Evolutionary conservation across 2,797 vertebrate genomes (phyloP), one percentile per base, ranked within the genome.

Genomic region (Pristis pectinata): DNA sequence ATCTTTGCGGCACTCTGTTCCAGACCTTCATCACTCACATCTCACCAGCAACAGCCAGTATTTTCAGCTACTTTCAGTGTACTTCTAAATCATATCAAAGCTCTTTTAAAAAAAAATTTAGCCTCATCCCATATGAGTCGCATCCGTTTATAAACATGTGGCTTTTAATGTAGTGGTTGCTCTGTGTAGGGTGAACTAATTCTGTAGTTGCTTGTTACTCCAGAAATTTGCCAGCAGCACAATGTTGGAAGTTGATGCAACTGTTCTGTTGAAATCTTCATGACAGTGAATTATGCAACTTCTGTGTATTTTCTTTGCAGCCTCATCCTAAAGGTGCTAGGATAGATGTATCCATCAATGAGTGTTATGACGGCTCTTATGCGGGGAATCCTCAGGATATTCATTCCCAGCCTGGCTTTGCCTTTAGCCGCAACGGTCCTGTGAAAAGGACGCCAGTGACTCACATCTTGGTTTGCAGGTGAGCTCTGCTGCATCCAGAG

Each of bases 371-470:
- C 74, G 99, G 99, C 95, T 99, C 99, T 9, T 99, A 99, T 30
- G 99, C 99, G 30, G 99, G 99, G 82, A 99, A 99, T 96, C 99
- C 99, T 95, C 99, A 99, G 97, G 99, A 99, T 96, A 99, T 99
- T 96, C 99, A 99, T 97, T 99, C 98, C 87, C 99, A 99, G 77
- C 99, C 99, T 0, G 99, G 99, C 79, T 99, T 99, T 94, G 99
- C 99, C 96, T 99, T 99, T 97, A 99, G 99, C 96, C 98, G 99
- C 95, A 99, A 99, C 0, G 99, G 99, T 37, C 99, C 99, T 0
- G 99, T 99, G 94, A 99, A 99, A 95, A 98, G 99, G 96, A 99
- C 99, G 0, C 98, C 99, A 0, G 99, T 99, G 94, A 99, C 99
- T 91, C 99, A 99, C 95, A 97, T 99, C 95, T 97, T 99, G 95